These are phyloP conservation scores for Bovichtus diacanthus DNA, from an alignment of 2,797 vertebrate species.

Conservation along the genomic window DNA sequence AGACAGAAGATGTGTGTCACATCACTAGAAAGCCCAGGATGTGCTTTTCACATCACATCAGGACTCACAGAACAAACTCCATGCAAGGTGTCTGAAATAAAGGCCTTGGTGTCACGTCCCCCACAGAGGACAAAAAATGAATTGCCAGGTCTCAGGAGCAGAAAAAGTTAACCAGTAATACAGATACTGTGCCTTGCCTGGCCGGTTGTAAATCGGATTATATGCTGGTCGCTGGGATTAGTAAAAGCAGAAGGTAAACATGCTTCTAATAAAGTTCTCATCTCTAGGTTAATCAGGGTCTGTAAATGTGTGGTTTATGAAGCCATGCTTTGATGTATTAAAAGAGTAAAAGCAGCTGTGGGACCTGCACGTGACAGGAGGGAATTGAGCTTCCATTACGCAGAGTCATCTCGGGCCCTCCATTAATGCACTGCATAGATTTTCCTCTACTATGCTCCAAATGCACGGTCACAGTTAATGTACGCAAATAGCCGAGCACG, in stretches of 20 bases:
- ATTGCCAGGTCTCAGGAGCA: too few relatives aligned
- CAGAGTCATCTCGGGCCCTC: conserved; percentile 45
- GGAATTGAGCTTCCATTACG: conserved; percentile 74
- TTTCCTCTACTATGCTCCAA: conserved; percentile 31
- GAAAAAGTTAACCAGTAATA: neutral
- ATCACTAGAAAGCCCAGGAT: too few relatives aligned
- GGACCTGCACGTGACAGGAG: conserved; percentile 62
- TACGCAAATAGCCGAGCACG: conserved; percentile 55
- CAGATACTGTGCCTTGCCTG: neutral
- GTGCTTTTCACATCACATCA: too few relatives aligned
- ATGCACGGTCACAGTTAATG: conserved; percentile 46
- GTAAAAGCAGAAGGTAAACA: conserved; percentile 31
- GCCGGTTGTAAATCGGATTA: conserved; percentile 8
- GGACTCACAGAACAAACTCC: too few relatives aligned
- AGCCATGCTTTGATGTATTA: conserved; percentile 36
- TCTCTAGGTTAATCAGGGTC: conserved; percentile 37
- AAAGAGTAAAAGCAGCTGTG: conserved; percentile 50
- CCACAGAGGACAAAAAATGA: too few relatives aligned
- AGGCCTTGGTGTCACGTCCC: too few relatives aligned
- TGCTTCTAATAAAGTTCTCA: conserved; percentile 27
- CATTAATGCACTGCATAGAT: conserved; percentile 60
- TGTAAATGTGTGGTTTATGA: conserved; percentile 54
- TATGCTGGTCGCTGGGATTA: neutral
- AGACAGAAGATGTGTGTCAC: too few relatives aligned
- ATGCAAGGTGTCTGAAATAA: too few relatives aligned